phyloP scores from a whole-genome alignment of 2,113 vertebrate genomes.

The Trematocara nigrifrons region DNA sequence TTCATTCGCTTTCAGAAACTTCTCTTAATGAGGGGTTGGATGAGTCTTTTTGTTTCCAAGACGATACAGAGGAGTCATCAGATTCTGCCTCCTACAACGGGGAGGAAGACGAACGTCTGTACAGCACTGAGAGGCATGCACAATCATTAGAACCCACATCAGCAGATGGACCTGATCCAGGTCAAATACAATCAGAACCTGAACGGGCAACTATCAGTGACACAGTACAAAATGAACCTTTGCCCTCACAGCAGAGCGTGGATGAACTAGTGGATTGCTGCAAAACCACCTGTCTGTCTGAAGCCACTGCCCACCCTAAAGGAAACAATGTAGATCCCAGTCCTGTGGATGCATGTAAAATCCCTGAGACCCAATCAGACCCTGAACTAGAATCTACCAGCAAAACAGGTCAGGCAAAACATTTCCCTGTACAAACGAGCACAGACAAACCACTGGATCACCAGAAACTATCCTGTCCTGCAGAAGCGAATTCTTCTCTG shows the following conservation, averaged over 20 bases:
- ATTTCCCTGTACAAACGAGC: neutral
- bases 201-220: neutral
- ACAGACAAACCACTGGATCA: neutral
- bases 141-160: slow-evolving; percentile 46
- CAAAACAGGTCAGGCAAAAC: neutral
- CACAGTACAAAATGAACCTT: neutral
- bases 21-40: slow-evolving; percentile 89
- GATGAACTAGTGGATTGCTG: neutral
- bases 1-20: slow-evolving; percentile 89
- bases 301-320: neutral
- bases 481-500: neutral
- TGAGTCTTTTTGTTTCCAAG: slow-evolving; percentile 88
- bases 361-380: neutral
- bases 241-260: neutral
- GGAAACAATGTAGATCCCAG: neutral
- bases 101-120: slow-evolving; percentile 82
- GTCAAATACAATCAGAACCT: slow-evolving; percentile 8
- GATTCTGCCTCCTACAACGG: slow-evolving; percentile 88
- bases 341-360: neutral
- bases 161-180: neutral
- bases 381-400: neutral
- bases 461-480: neutral
- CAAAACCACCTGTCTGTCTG: neutral
- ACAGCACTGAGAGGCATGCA: slow-evolving; percentile 85
- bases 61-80: slow-evolving; percentile 88